A percentile compares a stretch with the other conserved stretches of the same genome.
Conservation (phyloP, 1,140 invertebrate species). For the Popillia japonica region DNA sequence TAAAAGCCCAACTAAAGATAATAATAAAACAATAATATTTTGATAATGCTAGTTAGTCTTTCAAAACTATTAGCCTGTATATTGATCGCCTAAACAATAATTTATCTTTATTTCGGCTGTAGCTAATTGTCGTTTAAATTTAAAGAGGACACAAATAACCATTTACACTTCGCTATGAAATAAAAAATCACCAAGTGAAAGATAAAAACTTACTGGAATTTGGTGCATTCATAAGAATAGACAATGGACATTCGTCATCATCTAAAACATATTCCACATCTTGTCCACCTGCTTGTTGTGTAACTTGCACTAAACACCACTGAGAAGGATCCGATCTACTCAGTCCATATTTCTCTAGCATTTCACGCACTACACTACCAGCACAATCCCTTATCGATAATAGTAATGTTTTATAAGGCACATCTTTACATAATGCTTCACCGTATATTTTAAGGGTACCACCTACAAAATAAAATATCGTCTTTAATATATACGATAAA, state of each 20-base stretch:
- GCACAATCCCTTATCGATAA: slow-evolving; percentile 93
- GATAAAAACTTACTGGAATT: slow-evolving; percentile 69
- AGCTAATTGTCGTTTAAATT: no score
- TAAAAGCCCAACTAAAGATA: no score
- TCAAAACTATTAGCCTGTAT: no score
- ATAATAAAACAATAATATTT: no score
- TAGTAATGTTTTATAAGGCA: slow-evolving; percentile 97
- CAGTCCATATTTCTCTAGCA: slow-evolving; percentile 96
- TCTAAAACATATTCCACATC: slow-evolving; percentile 89
- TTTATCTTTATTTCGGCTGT: no score
- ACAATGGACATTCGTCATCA: slow-evolving; percentile 96
- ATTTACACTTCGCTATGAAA: no score
- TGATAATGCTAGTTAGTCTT: no score
- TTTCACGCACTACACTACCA: slow-evolving; percentile 91
- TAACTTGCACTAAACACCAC: slow-evolving; percentile 95
- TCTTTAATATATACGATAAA: slow-evolving; percentile 34
- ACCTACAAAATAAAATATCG: slow-evolving; percentile 63
- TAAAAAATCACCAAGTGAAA: no score
- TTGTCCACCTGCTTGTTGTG: slow-evolving; percentile 61
- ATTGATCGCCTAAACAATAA: no score
- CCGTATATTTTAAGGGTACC: slow-evolving; percentile 99
- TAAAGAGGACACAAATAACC: no score
- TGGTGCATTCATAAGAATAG: slow-evolving; percentile 91
- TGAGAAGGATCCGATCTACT: slow-evolving; percentile 86
- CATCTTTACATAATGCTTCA: slow-evolving; percentile 93